Conservation (phyloP, 2,888 invertebrate species). For the Prosopocoilus inquinatus region DNA sequence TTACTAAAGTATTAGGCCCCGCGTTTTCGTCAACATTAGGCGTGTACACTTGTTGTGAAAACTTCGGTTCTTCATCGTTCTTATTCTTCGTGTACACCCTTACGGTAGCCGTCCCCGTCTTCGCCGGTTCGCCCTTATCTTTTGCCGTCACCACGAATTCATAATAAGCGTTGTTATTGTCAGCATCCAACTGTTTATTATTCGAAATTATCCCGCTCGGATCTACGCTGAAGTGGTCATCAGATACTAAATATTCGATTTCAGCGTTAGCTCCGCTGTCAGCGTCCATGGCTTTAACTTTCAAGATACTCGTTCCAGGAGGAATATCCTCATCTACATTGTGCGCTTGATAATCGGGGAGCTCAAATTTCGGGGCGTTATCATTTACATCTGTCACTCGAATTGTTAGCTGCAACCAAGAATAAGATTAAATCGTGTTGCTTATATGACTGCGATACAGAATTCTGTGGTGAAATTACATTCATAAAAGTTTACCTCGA, state of each 20-base stretch:
- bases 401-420: conserved; percentile 74
- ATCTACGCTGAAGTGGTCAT: conserved; percentile 94
- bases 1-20: conserved; percentile 91
- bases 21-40: conserved; percentile 96
- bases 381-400: conserved; percentile 96
- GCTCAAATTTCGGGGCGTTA: conserved; percentile 93
- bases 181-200: conserved; percentile 90
- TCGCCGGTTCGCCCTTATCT: conserved; percentile 91
- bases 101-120: conserved; percentile 90
- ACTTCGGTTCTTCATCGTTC: conserved; percentile 96
- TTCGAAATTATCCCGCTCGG: conserved; percentile 90
- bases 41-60: conserved; percentile 94
- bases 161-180: conserved; percentile 95
- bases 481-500: conserved; percentile 65
- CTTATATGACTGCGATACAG: not conserved
- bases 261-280: conserved; percentile 95
- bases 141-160: conserved; percentile 92
- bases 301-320: conserved; percentile 86
- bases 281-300: conserved; percentile 93
- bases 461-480: not conserved
- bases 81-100: conserved; percentile 96
- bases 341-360: conserved; percentile 95
- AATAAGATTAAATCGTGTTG: not conserved
- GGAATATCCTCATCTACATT: conserved; percentile 95
- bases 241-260: conserved; percentile 87